Evolutionary conservation across 2,113 vertebrate genomes (phyloP), one percentile per base, ranked within the genome.

Genomic region (Perca fluviatilis): DNA sequence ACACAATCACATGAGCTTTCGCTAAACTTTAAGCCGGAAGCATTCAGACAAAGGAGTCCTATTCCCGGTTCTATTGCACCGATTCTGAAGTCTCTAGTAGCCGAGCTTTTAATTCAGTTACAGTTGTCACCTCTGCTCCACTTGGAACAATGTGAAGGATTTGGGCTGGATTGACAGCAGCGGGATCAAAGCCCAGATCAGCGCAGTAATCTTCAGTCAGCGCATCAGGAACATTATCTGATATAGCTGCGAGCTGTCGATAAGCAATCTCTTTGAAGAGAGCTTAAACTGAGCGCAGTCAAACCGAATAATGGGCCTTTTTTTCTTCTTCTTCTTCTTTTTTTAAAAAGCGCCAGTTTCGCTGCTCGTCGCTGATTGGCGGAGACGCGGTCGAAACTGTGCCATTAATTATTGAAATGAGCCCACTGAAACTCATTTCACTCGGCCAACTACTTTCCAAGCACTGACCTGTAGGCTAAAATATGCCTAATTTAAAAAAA

Each of bases 341-440:
- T 36, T 36, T 8, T 64, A 21, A 63, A 51, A 65, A 9, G 67
- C 25, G 6, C 12, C 30, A 36, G 68, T 7, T 77, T 75, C 46
- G 49, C 4, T 53, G 7, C 76, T 74, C 36, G 54, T 1, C 23
- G 16, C 71, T 82, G 75, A 84, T 78, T 69, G 80, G 51, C 25
- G 8, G 33, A 70, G 67, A 19, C 46, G 25, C 23, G 7, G 13
- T 30, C 58, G 12, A 83, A 87, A 77, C 79, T 43, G 51, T n/a
- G 54, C 4, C 21, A 74, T 79, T 57, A 66, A 84, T 84, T 62
- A 88, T 83, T 79, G 10, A 65, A 86, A 86, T 54, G 40, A 69
- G 25, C 18, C 8, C 0, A 70, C 9, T 62, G 74, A 84, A 70
- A 87, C 74, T 47, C 51, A 9, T 15, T 23, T n/a, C 11, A 16